These are phyloP conservation scores for Ochropleura plecta DNA, from an alignment of 2,888 invertebrate species.

Conservation along the genomic window DNA sequence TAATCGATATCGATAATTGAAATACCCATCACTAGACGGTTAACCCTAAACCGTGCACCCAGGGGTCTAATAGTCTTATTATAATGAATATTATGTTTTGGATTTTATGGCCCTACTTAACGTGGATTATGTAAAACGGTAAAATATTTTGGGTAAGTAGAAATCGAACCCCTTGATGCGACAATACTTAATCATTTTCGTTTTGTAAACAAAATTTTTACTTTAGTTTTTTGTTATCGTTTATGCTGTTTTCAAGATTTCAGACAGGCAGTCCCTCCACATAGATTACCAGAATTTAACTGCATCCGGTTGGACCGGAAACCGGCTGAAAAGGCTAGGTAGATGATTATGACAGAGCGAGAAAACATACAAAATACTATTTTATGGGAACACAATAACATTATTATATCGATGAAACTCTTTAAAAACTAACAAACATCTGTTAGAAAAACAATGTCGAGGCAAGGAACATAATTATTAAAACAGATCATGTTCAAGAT, in stretches of 20 bases:
- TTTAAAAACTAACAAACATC: slow-evolving; percentile 16
- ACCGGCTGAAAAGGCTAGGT: neutral
- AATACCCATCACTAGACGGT: slow-evolving; percentile 65
- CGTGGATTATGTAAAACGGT: slow-evolving; percentile 50
- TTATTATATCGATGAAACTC: neutral
- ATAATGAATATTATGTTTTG: slow-evolving; percentile 77
- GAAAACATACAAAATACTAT: neutral
- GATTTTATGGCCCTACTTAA: slow-evolving; percentile 70
- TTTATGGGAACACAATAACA: neutral
- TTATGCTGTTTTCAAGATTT: neutral
- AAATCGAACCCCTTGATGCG: slow-evolving; percentile 41
- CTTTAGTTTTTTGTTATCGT: neutral
- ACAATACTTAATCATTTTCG: slow-evolving; percentile 38
- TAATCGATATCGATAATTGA: slow-evolving; percentile 35
- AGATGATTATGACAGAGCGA: neutral
- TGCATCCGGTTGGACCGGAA: neutral
- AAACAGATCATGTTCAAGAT: slow-evolving; percentile 32
- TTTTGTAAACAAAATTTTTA: slow-evolving; percentile 25
- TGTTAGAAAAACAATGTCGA: slow-evolving; percentile 12
- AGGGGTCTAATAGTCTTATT: slow-evolving; percentile 78
- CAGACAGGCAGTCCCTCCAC: too few relatives aligned
- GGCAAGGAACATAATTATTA: slow-evolving; percentile 17
- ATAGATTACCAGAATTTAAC: neutral
- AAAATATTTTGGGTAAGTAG: slow-evolving; percentile 51
- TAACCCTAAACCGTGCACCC: slow-evolving; percentile 77